phyloP scores from a whole-genome alignment of 2,113 vertebrate genomes.

The Mus musculus region DNA sequence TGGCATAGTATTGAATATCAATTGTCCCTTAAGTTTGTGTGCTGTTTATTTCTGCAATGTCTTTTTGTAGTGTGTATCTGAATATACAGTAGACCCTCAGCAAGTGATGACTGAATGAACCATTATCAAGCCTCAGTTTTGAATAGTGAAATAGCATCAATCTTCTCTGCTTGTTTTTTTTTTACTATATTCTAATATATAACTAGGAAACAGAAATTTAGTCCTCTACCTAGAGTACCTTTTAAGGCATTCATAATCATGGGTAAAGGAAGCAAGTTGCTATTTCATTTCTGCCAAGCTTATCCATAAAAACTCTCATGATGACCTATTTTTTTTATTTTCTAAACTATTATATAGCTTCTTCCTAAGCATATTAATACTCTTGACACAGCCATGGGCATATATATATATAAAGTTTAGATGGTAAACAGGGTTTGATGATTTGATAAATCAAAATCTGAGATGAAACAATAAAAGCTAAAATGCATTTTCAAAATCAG shows the following conservation, averaged over 20 bases:
- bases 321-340: conserved; percentile 67
- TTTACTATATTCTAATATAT: conserved; percentile 2
- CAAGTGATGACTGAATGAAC: neutral
- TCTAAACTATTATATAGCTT: conserved; percentile 1
- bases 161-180: neutral
- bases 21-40: neutral
- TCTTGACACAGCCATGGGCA: neutral
- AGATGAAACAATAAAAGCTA: conserved; percentile 51
- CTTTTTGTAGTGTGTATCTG: neutral
- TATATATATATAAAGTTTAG: conserved; percentile 11
- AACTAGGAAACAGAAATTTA: neutral
- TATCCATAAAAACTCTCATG: conserved; percentile 48
- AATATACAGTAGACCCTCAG: neutral
- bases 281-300: neutral
- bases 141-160: neutral
- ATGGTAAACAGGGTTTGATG: conserved; percentile 58
- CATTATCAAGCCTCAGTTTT: neutral
- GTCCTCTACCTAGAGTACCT: neutral
- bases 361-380: conserved; percentile 51
- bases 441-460: neutral
- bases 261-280: neutral
- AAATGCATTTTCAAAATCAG: neutral
- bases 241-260: conserved; percentile 11
- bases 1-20: neutral
- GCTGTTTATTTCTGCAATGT: conserved; percentile 23